phyloP scores from a whole-genome alignment of 2,888 invertebrate species.

The Laspeyria flexula region DNA sequence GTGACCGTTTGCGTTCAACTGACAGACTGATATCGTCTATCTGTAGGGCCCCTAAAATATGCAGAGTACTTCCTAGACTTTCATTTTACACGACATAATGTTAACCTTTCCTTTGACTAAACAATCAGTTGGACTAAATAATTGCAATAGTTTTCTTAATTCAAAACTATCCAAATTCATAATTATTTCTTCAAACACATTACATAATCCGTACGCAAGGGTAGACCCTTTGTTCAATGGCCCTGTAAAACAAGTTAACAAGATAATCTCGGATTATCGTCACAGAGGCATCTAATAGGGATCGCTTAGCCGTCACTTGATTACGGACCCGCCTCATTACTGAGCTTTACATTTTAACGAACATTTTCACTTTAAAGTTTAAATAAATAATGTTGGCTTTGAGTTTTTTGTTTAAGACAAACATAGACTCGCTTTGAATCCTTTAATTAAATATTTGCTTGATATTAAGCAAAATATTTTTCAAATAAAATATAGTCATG shows the following conservation, averaged over 20 bases:
- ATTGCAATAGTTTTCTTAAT: background rate
- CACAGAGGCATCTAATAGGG: constrained; percentile 39
- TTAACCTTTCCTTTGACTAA: no score
- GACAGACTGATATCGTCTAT: no score
- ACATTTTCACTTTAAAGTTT: constrained; percentile 25
- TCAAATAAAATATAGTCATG: no score
- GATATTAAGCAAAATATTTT: no score
- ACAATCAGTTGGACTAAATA: no score
- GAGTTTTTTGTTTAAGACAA: background rate
- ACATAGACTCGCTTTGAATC: no score
- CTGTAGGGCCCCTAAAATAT: no score
- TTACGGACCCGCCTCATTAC: constrained; percentile 35
- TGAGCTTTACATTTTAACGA: constrained; percentile 36
- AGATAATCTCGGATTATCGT: constrained; percentile 46
- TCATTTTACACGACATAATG: no score
- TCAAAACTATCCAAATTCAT: background rate
- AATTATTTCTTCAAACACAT: constrained; percentile 9
- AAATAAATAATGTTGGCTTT: background rate
- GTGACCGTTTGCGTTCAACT: no score
- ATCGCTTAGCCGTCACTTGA: constrained; percentile 42
- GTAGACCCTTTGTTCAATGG: constrained; percentile 38
- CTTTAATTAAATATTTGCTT: no score
- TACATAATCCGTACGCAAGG: constrained; percentile 13
- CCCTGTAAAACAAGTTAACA: constrained; percentile 43
- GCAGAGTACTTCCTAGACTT: no score